phyloP scores from a whole-genome alignment of 1,140 invertebrate species.

The Drosophila mauritiana region DNA sequence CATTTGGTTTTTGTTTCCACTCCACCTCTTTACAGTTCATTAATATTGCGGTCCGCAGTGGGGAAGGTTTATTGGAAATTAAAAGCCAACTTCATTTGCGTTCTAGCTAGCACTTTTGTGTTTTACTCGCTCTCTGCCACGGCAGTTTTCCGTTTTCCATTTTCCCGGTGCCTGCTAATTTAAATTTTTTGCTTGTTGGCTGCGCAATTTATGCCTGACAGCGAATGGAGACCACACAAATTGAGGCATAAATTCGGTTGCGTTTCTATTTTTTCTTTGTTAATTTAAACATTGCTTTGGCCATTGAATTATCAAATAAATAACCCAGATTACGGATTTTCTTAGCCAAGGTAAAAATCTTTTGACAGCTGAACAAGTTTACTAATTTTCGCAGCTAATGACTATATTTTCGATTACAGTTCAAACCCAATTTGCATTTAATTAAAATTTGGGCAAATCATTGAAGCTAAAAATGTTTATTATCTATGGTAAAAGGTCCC shows the following conservation, averaged over 20 bases:
- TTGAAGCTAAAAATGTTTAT: not conserved
- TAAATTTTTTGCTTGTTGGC: conserved; percentile 52
- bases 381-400: not conserved
- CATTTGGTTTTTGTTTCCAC: conserved; percentile 11
- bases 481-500: not conserved
- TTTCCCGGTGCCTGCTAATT: conserved; percentile 38
- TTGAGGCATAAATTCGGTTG: conserved; percentile 65
- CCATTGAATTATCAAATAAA: conserved; percentile 38
- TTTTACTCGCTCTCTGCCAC: not conserved
- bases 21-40: conserved; percentile 61
- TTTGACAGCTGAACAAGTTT: conserved; percentile 15
- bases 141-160: conserved; percentile 30
- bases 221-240: conserved; percentile 49
- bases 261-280: conserved; percentile 31
- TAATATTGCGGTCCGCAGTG: conserved; percentile 46
- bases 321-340: conserved; percentile 11
- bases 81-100: conserved; percentile 52
- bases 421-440: too few species aligned
- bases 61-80: conserved; percentile 65
- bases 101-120: conserved; percentile 13
- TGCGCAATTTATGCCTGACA: conserved; percentile 58
- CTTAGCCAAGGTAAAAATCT: not conserved
- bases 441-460: not conserved
- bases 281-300: conserved; percentile 63
- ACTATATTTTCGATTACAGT: not conserved